Conservation (phyloP, 1,140 invertebrate species). For the Nixonia krombeini region DNA sequence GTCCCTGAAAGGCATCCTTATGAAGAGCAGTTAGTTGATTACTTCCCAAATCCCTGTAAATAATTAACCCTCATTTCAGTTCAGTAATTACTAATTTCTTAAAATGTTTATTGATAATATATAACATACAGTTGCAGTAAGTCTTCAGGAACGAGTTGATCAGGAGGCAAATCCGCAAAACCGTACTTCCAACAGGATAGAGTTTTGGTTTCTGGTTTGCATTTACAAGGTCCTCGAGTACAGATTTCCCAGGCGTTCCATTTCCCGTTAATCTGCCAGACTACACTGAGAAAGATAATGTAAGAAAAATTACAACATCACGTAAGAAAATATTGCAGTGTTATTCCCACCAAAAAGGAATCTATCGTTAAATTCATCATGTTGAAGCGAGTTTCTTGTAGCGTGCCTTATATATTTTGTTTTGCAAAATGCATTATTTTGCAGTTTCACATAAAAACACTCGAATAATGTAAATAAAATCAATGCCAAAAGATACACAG, state of each 20-base stretch:
- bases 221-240: constrained; percentile 78
- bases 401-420: too few relatives aligned
- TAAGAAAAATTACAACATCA: too few relatives aligned
- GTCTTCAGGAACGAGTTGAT: constrained; percentile 80
- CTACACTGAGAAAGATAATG: too few relatives aligned
- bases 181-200: constrained; percentile 82
- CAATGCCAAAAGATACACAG: too few relatives aligned
- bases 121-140: constrained; percentile 75
- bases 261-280: constrained; percentile 77
- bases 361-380: constrained; percentile 4
- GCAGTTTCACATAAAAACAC: too few relatives aligned
- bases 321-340: too few relatives aligned
- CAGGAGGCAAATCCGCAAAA: constrained; percentile 75
- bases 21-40: constrained; percentile 81
- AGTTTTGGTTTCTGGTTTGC: constrained; percentile 76
- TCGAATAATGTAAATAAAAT: too few relatives aligned
- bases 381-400: too few relatives aligned
- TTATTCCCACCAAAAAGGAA: constrained; percentile 14
- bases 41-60: constrained; percentile 79
- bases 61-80: neutral
- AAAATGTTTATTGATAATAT: too few relatives aligned
- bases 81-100: too few relatives aligned
- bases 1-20: constrained; percentile 80
- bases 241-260: constrained; percentile 81
- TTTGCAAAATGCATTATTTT: too few relatives aligned